These are phyloP conservation scores for Hipparchia sbordonii DNA, from an alignment of 2,888 invertebrate species.

Conservation along the genomic window DNA sequence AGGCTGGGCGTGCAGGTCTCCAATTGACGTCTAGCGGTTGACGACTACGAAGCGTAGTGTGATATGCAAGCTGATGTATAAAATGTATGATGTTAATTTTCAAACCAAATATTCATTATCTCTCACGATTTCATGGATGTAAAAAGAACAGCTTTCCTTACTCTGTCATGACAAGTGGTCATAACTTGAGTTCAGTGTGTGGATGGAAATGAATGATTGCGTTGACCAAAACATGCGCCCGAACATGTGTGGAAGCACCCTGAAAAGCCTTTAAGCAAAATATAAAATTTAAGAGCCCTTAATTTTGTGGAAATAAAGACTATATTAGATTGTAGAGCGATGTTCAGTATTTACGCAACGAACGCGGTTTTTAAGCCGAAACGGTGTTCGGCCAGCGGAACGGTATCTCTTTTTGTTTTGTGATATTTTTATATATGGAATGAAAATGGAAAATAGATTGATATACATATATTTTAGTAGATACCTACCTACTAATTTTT, in stretches of 20 bases:
- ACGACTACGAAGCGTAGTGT: no score
- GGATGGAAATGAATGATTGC: background rate
- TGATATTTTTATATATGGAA: background rate
- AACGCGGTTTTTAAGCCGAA: conserved; percentile 22
- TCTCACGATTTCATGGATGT: no score
- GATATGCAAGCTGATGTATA: no score
- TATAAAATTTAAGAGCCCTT: conserved; percentile 1
- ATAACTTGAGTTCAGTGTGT: background rate
- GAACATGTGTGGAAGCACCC: conserved; percentile 2
- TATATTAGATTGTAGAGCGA: background rate
- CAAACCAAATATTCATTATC: no score
- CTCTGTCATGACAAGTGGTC: background rate
- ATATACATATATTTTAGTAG: background rate
- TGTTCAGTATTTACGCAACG: conserved; percentile 17
- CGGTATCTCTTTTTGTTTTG: conserved; percentile 13
- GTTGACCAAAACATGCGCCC: background rate
- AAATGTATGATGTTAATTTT: no score
- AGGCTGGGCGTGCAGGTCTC: no score
- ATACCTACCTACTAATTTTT: background rate
- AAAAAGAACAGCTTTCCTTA: no score
- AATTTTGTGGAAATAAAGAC: background rate
- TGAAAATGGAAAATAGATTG: background rate
- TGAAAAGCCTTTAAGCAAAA: background rate
- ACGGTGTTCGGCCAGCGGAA: conserved; percentile 19
- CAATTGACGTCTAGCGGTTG: no score